Base-by-base conservation (phyloP, 1,140 invertebrate genomes). In the Pollicipes pollicipes region DNA sequence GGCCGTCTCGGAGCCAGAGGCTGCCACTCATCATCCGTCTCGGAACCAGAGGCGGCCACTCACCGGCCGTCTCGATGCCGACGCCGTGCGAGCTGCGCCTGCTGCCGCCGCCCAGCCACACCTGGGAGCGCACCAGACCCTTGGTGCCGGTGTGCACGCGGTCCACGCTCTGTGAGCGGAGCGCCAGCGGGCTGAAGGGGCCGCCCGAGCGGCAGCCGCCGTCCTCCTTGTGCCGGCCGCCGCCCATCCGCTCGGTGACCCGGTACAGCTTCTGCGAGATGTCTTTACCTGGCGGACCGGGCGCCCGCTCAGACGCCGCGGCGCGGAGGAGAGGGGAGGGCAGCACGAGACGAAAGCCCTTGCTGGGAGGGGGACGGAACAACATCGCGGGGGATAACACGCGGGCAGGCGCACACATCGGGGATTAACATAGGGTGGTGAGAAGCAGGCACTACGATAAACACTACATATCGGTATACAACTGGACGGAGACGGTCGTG, bases 261-360 rank as follows among this genome's bases (percentile, higher is more conserved):
- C 88, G 88, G 77, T 91, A 91, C 73, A 91, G 80, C 79, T 93
- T 91, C 75, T 88, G 86, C 2, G 89, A 91, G 76, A 93, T 90
- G 77, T 93, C 90, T 80, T 91, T 90, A 63, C 87, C 86, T 87
- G 75, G 29, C 82, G n/a, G n/a, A n/a, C n/a, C n/a, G n/a, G n/a
- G n/a, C n/a, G n/a, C n/a, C n/a, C n/a, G n/a, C n/a, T n/a, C n/a
- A n/a, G n/a, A n/a, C n/a, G n/a, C n/a, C n/a, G n/a, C n/a, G n/a
- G n/a, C n/a, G n/a, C n/a, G n/a, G n/a, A n/a, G n/a, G n/a, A n/a
- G n/a, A n/a, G n/a, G n/a, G n/a, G n/a, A n/a, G n/a, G n/a, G n/a
- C n/a, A n/a, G n/a, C n/a, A n/a, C n/a, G n/a, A n/a, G n/a, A n/a
- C n/a, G n/a, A n/a, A n/a, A n/a, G n/a, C n/a, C n/a, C n/a, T n/a